Evolutionary conservation across 2,888 invertebrate species (phyloP).

Genomic region (Dryobota labecula): DNA sequence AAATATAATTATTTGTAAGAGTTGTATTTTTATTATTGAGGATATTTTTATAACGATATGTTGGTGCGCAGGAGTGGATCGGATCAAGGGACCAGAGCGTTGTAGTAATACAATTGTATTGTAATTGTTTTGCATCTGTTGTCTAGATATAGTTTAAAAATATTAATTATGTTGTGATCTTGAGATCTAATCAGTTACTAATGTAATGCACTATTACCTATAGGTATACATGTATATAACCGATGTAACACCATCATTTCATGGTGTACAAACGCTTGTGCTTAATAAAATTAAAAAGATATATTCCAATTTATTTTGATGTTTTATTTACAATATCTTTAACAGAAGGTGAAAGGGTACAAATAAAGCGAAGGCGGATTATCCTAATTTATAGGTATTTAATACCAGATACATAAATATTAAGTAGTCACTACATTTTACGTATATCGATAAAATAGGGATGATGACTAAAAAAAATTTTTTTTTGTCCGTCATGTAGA

Average conservation of each 20-base stretch:
- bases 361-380: slow-evolving; percentile 39
- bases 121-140: slow-evolving; percentile 74
- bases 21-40: slow-evolving; percentile 64
- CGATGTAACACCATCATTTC: slow-evolving; percentile 61
- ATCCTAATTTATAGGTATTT: slow-evolving; percentile 52
- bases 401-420: slow-evolving; percentile 57
- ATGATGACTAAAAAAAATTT: no score
- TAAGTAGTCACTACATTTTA: slow-evolving; percentile 45
- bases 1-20: slow-evolving; percentile 56
- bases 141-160: slow-evolving; percentile 72
- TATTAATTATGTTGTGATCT: slow-evolving; percentile 82
- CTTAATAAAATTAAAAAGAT: slow-evolving; percentile 85
- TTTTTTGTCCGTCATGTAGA: no score
- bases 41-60: slow-evolving; percentile 69
- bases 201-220: slow-evolving; percentile 79
- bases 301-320: slow-evolving; percentile 79
- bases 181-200: slow-evolving; percentile 82
- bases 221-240: slow-evolving; percentile 77
- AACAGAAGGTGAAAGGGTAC: slow-evolving; percentile 25
- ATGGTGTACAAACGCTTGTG: slow-evolving; percentile 83
- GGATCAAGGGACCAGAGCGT: slow-evolving; percentile 83
- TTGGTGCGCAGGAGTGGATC: slow-evolving; percentile 73
- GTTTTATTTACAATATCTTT: slow-evolving; percentile 72
- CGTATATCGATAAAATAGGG: slow-evolving; percentile 10
- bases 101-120: slow-evolving; percentile 69